Percentiles rank a stretch among this genome's conserved stretches.
Evolutionary conservation across 2,888 invertebrate genomes (phyloP).

Genomic region (Tetragnatha montana): DNA sequence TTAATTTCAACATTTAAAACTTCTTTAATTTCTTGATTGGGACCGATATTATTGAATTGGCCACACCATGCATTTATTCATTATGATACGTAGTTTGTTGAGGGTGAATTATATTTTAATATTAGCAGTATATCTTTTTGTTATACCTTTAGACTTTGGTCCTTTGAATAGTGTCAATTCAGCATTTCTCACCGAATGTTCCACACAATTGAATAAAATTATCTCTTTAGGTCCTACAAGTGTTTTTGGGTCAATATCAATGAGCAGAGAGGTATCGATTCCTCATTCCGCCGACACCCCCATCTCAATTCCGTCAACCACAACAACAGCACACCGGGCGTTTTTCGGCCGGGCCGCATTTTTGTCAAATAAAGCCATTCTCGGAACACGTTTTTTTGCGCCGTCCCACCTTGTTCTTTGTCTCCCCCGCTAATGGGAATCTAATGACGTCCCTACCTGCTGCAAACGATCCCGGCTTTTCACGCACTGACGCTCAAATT

Average conservation of each 20-base stretch:
- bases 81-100: too few relatives aligned
- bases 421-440: conserved; percentile 61
- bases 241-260: too few relatives aligned
- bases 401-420: conserved; percentile 6
- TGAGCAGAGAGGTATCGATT: too few relatives aligned
- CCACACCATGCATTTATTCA: too few relatives aligned
- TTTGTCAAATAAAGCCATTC: conserved; percentile 36
- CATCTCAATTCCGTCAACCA: background rate
- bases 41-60: too few relatives aligned
- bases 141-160: too few relatives aligned
- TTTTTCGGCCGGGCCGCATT: conserved; percentile 44
- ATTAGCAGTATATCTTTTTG: too few relatives aligned
- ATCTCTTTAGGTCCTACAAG: background rate
- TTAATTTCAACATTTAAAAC: too few relatives aligned
- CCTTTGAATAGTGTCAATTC: too few relatives aligned
- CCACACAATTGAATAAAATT: background rate
- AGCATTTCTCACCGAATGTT: background rate
- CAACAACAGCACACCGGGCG: conserved; percentile 27
- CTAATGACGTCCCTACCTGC: conserved; percentile 46
- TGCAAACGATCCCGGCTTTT: conserved; percentile 35
- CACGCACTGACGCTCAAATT: background rate
- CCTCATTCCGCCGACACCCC: background rate
- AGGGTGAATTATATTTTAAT: too few relatives aligned
- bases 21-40: too few relatives aligned
- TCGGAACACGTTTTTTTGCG: conserved; percentile 5